These are phyloP conservation scores for Bradysia coprophila DNA, from an alignment of 1,140 invertebrate species.

Conservation along the genomic window DNA sequence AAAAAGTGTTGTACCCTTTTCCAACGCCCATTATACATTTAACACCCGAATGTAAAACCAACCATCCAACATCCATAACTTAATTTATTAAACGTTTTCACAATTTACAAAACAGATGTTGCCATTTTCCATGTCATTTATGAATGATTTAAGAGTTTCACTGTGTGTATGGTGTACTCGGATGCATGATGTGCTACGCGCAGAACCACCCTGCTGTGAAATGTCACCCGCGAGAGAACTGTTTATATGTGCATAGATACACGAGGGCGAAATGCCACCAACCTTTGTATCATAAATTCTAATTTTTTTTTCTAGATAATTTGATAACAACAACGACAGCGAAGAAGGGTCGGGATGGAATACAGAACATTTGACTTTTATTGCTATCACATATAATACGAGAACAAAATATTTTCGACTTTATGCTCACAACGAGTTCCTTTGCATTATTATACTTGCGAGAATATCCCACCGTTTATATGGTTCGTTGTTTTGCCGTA, in stretches of 20 bases:
- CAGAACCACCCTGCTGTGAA: slow-evolving; percentile 3
- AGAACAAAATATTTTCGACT: no score
- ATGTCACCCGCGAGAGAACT: slow-evolving; percentile 4
- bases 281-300: not conserved
- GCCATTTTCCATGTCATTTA: slow-evolving; percentile 4
- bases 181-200: not conserved
- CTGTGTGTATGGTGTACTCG: not conserved
- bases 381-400: not conserved
- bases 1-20: no score
- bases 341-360: not conserved
- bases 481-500: no score
- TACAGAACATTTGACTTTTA: not conserved
- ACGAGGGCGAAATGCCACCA: not conserved
- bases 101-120: slow-evolving; percentile 5
- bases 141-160: slow-evolving; percentile 4
- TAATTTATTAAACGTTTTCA: slow-evolving; percentile 4
- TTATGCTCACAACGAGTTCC: no score
- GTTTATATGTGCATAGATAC: not conserved
- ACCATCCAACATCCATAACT: no score
- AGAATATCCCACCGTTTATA: no score
- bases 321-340: not conserved
- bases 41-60: no score
- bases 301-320: not conserved
- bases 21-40: no score
- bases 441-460: no score